Evolutionary conservation across 1,140 invertebrate genomes (phyloP).

Genomic region (Archivesica marissinica): DNA sequence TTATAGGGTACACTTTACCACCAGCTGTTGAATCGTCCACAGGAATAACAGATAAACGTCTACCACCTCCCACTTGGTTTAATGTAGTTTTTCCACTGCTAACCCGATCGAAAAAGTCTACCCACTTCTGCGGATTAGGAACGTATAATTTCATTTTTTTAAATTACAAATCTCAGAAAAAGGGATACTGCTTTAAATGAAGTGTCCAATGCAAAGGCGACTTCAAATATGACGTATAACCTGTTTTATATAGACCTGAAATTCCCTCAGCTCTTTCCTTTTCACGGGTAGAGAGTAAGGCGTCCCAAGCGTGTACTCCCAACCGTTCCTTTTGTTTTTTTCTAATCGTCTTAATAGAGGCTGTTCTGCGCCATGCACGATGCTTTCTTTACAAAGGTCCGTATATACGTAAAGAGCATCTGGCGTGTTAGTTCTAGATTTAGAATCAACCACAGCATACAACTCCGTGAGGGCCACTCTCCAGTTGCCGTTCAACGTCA

Average conservation of each 20-base stretch:
- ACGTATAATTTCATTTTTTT: constrained; percentile 29
- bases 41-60: constrained; percentile 35
- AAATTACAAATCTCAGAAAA: too few species aligned
- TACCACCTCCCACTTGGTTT: not conserved
- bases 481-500: constrained; percentile 19
- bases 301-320: constrained; percentile 12
- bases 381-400: constrained; percentile 44
- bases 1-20: constrained; percentile 11
- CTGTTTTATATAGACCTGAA: constrained; percentile 38
- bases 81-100: constrained; percentile 5
- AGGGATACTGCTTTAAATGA: constrained; percentile 43
- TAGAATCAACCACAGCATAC: not conserved
- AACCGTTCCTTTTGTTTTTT: constrained; percentile 1
- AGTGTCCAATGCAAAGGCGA: not conserved
- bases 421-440: not conserved
- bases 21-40: not conserved
- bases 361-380: constrained; percentile 35
- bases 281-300: constrained; percentile 21
- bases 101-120: constrained; percentile 36
- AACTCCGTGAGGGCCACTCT: constrained; percentile 39
- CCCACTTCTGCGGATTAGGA: constrained; percentile 43
- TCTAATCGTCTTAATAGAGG: constrained; percentile 12
- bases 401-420: constrained; percentile 32
- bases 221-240: not conserved
- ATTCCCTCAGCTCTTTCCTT: constrained; percentile 14